Evolutionary conservation across 2,888 invertebrate genomes (phyloP).

Genomic region (Punctoribates punctum): DNA sequence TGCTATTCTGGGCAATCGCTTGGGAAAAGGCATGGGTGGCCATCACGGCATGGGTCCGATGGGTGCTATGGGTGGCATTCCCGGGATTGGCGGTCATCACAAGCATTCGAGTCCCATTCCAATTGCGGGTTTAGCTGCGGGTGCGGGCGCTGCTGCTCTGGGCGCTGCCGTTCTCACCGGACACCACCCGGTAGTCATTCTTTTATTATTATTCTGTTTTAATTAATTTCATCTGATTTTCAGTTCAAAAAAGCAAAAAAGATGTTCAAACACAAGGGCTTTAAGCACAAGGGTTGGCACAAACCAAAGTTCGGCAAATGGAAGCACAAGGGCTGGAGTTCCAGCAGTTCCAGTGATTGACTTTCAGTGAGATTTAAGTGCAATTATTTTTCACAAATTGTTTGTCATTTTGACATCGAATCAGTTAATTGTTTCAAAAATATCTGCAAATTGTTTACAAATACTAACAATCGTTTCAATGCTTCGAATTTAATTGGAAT

Average conservation of each 20-base stretch:
- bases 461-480: no score
- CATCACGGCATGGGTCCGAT: no score
- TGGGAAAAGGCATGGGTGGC: background rate
- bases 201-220: background rate
- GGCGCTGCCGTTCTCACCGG: conserved; percentile 47
- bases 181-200: conserved; percentile 44
- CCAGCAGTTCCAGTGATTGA: conserved; percentile 46
- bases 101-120: conserved; percentile 42
- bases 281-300: conserved; percentile 41
- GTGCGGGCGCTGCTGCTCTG: conserved; percentile 47
- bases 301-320: conserved; percentile 41
- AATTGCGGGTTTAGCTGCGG: conserved; percentile 43
- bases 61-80: background rate
- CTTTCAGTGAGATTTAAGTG: background rate
- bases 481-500: no score
- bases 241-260: conserved; percentile 48
- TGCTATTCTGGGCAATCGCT: conserved; percentile 22
- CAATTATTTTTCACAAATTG: no score
- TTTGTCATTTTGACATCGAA: no score
- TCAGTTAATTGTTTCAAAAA: no score
- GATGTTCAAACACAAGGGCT: conserved; percentile 45
- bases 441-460: no score
- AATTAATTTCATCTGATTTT: conserved; percentile 41
- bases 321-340: conserved; percentile 46
- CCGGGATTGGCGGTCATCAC: background rate